Evolutionary conservation across 2,113 vertebrate genomes (phyloP), one percentile per base, ranked within the genome.

Genomic region (Australoheros scitulus): DNA sequence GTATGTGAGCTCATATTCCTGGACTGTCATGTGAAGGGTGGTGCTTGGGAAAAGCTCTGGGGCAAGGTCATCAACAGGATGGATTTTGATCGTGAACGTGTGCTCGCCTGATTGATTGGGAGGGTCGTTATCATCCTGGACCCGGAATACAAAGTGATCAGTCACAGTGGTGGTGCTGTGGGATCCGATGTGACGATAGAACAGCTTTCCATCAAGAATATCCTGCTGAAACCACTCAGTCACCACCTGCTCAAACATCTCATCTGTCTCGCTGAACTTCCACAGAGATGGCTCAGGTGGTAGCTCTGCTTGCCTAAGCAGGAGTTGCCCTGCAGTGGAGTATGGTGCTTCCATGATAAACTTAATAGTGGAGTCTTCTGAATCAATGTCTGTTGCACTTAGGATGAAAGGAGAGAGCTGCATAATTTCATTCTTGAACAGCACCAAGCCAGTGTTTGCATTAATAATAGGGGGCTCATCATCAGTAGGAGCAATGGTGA

Each of bases 1-100:
- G 0, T 95, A 93, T 1, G 98, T 99, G 68, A 99, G 91, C 89
- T 98, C 96, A 80, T 97, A 98, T 64, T 99, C 98, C 57, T 97
- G 95, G 14, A 99, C 98, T 20, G 96, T 95, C 96, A 98, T 97
- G 80, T 97, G 96, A 55, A 99, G 95, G 22, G 95, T 96, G 82
- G 97, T 97, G 81, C 96, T 96, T 0, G 94, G 94, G 2, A 96
- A 95, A 77, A 97, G 93, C 74, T 97, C 96, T 3, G 98, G 97
- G 9, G 97, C 87, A 17, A 99, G 90, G 74, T 97, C 97, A 79
- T 99, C 98, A 3, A 98, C 89, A 0, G 98, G 97, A 36, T 97
- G 96, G 7, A 99, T 94, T 79, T 96, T 97, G 15, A 98, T 91
- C 13, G 97, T 90, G 83, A 99, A 99, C n/a, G 82, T 94, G 59